Evolutionary conservation across 1,140 invertebrate species (phyloP), one percentile per base, ranked within the genome.

Genomic region (Diploscapter pachys): DNA sequence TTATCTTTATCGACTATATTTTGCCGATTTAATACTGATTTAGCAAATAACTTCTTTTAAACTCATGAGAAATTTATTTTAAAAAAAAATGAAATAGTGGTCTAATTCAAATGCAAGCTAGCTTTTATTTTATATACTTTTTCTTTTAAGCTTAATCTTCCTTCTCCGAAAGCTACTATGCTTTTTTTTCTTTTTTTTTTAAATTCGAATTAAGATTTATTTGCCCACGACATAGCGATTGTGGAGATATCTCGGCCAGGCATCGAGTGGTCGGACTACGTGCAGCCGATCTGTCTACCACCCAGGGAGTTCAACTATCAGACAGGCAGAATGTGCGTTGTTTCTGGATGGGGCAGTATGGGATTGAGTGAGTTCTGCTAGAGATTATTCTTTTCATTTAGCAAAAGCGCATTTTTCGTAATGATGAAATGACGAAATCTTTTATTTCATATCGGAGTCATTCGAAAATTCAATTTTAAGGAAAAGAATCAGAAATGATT

Each of bases 341-440:
- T 76, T 53, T 76, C 75, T 53, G 75, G 75, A 63, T 76, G 75
- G 75, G 75, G 75, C 50, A 76, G 75, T 66, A 72, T 76, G 62
- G 70, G 75, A 57, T 56, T 76, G 9, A 59, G 75, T 76, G 4
- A 61, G 74, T 75, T 54, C 56, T 13, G 8, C 8, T 71, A 5
- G 69, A 61, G 31, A 9, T 71, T 59, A 54, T 69, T 49, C 52
- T 51, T 55, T 64, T 50, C n/a, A 54, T 69, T 51, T 55, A 56
- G 31, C n/a, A 31, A 31, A 31, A 31, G 31, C 9, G 48, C n/a
- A n/a, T 63, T 4, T 59, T 57, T n/a, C 8, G n/a, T 11, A 54
- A 9, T 5, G 56, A 65, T 52, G 59, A 3, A 2, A n/a, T 11
- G 4, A 13, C 6, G n/a, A 13, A 11, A 50, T 56, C 3, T 8